Conservation (phyloP, 2,113 vertebrate species). For the Oreochromis spilurus region DNA sequence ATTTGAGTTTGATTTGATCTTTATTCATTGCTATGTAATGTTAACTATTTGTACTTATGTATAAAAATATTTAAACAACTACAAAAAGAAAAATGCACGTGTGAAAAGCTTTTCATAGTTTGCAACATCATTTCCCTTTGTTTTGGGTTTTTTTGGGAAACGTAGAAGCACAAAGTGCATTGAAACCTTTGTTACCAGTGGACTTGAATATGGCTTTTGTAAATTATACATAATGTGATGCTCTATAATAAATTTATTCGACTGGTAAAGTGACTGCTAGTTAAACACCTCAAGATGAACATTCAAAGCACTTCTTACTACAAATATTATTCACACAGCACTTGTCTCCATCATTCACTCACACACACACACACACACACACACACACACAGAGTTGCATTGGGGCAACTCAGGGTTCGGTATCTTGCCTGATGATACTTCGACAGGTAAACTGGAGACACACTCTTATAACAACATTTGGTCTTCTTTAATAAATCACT, state of each 20-base stretch:
- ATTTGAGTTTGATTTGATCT: conserved; percentile 35
- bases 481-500: neutral
- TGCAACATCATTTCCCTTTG: conserved; percentile 25
- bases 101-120: conserved; percentile 38
- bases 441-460: neutral
- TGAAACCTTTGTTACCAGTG: conserved; percentile 53
- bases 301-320: neutral
- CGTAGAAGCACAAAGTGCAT: conserved; percentile 59
- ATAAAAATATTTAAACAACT: conserved; percentile 21
- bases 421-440: neutral
- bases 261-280: neutral
- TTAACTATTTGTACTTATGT: conserved; percentile 62
- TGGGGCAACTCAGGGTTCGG: neutral
- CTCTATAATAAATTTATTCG: conserved; percentile 64
- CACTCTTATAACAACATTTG: neutral
- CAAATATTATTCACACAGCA: neutral
- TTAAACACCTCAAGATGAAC: neutral
- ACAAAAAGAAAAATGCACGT: conserved; percentile 33
- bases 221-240: conserved; percentile 64
- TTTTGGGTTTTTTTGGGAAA: neutral
- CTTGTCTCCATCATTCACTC: neutral
- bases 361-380: accelerated
- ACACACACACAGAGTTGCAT: neutral
- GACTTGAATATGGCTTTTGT: conserved; percentile 65
- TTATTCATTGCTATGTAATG: conserved; percentile 71